Evolutionary conservation across 2,888 invertebrate species (phyloP).

Genomic region (Orchestes rusci): DNA sequence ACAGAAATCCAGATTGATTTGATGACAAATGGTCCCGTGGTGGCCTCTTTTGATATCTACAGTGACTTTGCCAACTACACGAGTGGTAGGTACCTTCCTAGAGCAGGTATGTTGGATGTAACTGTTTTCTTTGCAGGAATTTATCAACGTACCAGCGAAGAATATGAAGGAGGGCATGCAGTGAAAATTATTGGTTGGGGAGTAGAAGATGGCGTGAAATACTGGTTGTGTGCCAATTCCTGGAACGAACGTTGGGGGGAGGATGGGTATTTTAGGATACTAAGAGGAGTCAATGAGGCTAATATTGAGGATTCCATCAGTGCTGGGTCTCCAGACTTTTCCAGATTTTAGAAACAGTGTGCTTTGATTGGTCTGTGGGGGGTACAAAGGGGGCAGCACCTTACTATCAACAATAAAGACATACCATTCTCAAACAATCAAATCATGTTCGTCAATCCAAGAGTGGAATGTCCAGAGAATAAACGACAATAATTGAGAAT

Average conservation of each 20-base stretch:
- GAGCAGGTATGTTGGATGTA: too few relatives aligned
- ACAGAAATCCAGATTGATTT: conserved; percentile 71
- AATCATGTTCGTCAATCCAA: too few relatives aligned
- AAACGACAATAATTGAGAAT: too few relatives aligned
- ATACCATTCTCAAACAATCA: too few relatives aligned
- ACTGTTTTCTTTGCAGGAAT: conserved; percentile 4
- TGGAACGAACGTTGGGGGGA: conserved; percentile 93
- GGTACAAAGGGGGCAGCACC: too few relatives aligned
- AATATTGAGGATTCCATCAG: conserved; percentile 65
- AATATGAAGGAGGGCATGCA: conserved; percentile 74
- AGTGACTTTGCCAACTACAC: conserved; percentile 54
- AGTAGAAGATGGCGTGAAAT: conserved; percentile 60
- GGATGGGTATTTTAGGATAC: too few relatives aligned
- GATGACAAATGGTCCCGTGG: conserved; percentile 76
- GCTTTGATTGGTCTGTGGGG: too few relatives aligned
- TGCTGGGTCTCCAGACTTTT: conserved; percentile 49
- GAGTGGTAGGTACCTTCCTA: conserved; percentile 12
- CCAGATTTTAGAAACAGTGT: too few relatives aligned
- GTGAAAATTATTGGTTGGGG: conserved; percentile 89
- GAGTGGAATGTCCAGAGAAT: too few relatives aligned
- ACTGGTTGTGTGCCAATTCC: conserved; percentile 87
- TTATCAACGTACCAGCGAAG: conserved; percentile 58
- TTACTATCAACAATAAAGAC: too few relatives aligned
- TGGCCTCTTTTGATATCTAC: conserved; percentile 78
- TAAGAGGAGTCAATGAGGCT: conserved; percentile 70